Evolutionary conservation across 1,140 invertebrate genomes (phyloP).

Genomic region (Lepidurus arcticus): DNA sequence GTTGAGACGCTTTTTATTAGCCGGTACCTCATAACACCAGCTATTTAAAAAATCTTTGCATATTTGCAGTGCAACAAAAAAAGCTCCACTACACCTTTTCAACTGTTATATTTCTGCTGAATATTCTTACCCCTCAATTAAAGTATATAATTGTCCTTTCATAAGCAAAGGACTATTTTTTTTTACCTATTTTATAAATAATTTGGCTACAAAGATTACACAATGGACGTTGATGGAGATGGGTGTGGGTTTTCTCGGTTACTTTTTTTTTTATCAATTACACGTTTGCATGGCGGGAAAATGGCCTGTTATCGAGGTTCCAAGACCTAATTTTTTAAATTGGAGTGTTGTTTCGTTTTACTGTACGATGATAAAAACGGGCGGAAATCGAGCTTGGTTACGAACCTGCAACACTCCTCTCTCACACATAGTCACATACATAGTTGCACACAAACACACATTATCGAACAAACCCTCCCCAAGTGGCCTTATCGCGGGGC

Average conservation of each 20-base stretch:
- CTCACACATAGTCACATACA: neutral
- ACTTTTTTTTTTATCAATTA: neutral
- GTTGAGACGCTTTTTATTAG: neutral
- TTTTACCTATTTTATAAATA: no score
- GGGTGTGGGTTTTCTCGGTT: neutral
- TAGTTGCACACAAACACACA: neutral
- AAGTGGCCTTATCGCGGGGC: neutral
- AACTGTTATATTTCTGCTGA: no score
- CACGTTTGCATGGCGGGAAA: neutral
- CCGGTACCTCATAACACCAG: neutral
- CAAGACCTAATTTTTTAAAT: neutral
- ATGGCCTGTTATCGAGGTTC: neutral
- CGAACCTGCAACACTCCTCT: neutral
- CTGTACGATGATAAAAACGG: neutral
- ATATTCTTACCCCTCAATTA: neutral
- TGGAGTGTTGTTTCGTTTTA: neutral
- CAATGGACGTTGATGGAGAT: neutral
- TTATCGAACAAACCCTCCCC: neutral
- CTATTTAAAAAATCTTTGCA: neutral
- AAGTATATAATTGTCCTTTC: no score
- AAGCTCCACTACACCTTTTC: neutral
- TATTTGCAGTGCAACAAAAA: neutral
- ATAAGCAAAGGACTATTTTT: no score
- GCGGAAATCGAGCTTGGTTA: neutral
- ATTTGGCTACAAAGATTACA: no score